Evolutionary conservation across 1,140 invertebrate genomes (phyloP), one percentile per base, ranked within the genome.

Genomic region (Lucilia sericata): DNA sequence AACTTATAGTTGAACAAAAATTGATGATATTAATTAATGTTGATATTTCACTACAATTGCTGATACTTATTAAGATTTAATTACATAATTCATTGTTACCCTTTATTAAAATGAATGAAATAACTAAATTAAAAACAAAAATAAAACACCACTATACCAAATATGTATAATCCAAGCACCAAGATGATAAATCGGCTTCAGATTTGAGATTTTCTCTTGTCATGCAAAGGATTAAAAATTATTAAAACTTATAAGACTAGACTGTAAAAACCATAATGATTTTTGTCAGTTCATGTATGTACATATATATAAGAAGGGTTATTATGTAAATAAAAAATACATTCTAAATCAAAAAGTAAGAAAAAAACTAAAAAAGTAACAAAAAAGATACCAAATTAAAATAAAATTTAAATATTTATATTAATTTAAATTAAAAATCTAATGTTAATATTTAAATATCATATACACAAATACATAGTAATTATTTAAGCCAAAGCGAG

Each of bases 331-430:
- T 12, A 70, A 21, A 7, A 70, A 70, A 70, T 70, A 70, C n/a
- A 9, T 25, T 25, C 7, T 21, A 21, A 19, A 10, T 21, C n/a
- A 70, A 21, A 70, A 21, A 30, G 25, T 30, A 30, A 30, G 25
- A 30, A 30, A 2, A 30, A 30, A 30, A 30, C 25, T 2, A 21
- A 10, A 70, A 21, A 9, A 21, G 25, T 4, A 5, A 17, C n/a
- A 2, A 70, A 70, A 7, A 10, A 4, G 65, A 70, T 70, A 70
- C 65, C 65, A 70, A 70, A 70, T 70, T 70, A 2, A 70, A 70
- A 70, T 70, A 21, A 70, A 70, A 70, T 70, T 70, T 70, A 70
- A 70, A 70, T n/a, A 60, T n/a, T 60, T n/a, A 60, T 60, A n/a
- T 0, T 60, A 60, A 60, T n/a, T 60, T 60, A n/a, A 17, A 60